Evolutionary conservation across 2,888 invertebrate genomes (phyloP).

Genomic region (Cheilosia grossa): DNA sequence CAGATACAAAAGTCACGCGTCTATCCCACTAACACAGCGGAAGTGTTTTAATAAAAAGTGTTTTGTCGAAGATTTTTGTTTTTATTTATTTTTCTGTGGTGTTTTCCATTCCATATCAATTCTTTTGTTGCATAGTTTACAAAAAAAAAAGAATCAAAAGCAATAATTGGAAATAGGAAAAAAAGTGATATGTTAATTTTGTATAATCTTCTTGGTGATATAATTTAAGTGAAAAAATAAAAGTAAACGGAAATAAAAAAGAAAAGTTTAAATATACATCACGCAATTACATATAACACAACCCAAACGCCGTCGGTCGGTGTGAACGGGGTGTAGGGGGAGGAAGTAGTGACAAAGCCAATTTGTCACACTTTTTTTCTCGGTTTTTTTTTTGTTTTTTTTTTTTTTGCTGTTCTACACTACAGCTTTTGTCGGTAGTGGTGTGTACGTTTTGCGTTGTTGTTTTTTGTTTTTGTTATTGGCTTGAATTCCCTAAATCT

Average conservation of each 20-base stretch:
- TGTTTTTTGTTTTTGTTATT: too few relatives aligned
- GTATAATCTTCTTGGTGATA: conserved; percentile 52
- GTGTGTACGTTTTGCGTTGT: conserved; percentile 12
- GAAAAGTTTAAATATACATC: conserved; percentile 14
- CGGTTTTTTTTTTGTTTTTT: background rate
- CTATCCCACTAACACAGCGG: conserved; percentile 33
- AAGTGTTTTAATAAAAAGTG: conserved; percentile 30
- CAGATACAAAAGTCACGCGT: conserved; percentile 56
- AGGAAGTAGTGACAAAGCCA: conserved; percentile 53
- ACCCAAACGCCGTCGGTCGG: conserved; percentile 15
- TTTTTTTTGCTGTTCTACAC: conserved; percentile 1
- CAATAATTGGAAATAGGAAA: conserved; percentile 6
- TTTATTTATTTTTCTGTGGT: conserved; percentile 15
- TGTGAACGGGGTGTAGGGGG: conserved; percentile 31
- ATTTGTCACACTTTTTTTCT: conserved; percentile 54
- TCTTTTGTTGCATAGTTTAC: conserved; percentile 7
- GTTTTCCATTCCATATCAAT: background rate
- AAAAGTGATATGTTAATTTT: conserved; percentile 64
- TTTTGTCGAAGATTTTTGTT: conserved; percentile 26
- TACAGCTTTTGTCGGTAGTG: conserved; percentile 38
- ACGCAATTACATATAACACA: conserved; percentile 18
- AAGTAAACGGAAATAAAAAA: conserved; percentile 28
- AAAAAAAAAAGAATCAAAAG: conserved; percentile 14
- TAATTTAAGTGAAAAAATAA: conserved; percentile 51
- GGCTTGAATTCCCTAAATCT: conserved; percentile 51